phyloP scores from a whole-genome alignment of 1,140 invertebrate species.

The Bombus cullumanus region DNA sequence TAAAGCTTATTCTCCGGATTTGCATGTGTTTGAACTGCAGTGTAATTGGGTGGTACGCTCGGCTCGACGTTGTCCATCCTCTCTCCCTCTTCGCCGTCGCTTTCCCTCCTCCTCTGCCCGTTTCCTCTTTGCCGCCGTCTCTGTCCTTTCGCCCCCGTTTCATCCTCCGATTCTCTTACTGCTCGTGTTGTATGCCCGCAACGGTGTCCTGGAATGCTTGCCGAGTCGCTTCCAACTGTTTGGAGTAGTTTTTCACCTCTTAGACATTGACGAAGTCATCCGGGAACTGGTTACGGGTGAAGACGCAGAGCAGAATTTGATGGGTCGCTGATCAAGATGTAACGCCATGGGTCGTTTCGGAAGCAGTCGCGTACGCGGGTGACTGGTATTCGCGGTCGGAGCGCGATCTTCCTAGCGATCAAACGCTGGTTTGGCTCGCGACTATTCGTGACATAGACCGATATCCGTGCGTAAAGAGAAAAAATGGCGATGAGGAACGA shows the following conservation, averaged over 20 bases:
- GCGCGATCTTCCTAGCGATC: not conserved
- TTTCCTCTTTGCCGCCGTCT: conserved; percentile 10
- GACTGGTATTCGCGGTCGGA: not conserved
- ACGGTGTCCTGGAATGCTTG: not conserved
- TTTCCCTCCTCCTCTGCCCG: conserved; percentile 31
- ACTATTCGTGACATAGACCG: conserved; percentile 65
- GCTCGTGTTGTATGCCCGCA: not conserved
- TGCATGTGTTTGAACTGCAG: conserved; percentile 83
- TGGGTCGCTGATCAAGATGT: not conserved
- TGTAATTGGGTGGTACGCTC: conserved; percentile 81
- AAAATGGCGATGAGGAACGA: conserved; percentile 60
- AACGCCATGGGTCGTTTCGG: not conserved
- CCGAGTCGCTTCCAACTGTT: not conserved
- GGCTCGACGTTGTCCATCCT: conserved; percentile 68
- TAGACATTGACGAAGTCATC: too few relatives aligned
- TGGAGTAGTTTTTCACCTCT: too few relatives aligned
- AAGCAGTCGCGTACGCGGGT: too few relatives aligned
- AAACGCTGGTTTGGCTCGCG: conserved; percentile 12
- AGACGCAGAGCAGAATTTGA: not conserved
- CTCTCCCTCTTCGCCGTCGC: conserved; percentile 43
- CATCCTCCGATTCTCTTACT: conserved; percentile 27
- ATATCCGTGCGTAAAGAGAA: conserved; percentile 65
- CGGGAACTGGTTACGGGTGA: not conserved
- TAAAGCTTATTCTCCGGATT: conserved; percentile 83
- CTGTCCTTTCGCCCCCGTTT: conserved; percentile 3